Percentiles rank a stretch among this genome's conserved stretches.
Conservation (phyloP, 1,140 invertebrate genomes). For the Cherax destructor region DNA sequence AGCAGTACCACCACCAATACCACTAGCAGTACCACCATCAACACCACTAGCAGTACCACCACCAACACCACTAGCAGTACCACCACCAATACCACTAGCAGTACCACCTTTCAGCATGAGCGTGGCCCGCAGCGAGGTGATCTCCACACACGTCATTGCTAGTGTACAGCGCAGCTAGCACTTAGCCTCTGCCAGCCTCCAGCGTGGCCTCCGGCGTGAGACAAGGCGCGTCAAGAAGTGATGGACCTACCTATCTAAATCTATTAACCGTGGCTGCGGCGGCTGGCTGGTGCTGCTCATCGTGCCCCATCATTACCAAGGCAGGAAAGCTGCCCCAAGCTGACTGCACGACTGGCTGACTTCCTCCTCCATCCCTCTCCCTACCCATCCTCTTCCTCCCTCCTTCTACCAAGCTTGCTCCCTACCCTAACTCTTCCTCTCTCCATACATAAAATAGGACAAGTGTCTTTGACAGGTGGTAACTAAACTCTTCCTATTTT, state of each 20-base stretch:
- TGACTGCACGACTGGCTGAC: not conserved
- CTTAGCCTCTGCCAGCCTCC: not conserved
- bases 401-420: not conserved
- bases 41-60: too few relatives aligned
- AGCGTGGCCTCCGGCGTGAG: not conserved
- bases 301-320: not conserved
- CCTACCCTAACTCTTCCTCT: not conserved
- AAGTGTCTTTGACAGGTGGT: too few relatives aligned
- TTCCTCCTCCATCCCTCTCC: not conserved
- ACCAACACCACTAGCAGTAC: not conserved
- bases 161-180: not conserved
- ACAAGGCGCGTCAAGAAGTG: not conserved
- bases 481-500: too few relatives aligned
- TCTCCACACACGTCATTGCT: too few relatives aligned
- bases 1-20: too few relatives aligned
- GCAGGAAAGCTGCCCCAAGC: not conserved
- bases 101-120: not conserved
- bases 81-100: not conserved
- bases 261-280: not conserved
- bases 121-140: too few relatives aligned
- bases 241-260: constrained; percentile 18
- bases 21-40: too few relatives aligned
- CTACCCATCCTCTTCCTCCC: not conserved
- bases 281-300: not conserved
- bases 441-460: too few relatives aligned